phyloP scores from a whole-genome alignment of 2,888 invertebrate genomes.

The Hypselothyrea guttata region DNA sequence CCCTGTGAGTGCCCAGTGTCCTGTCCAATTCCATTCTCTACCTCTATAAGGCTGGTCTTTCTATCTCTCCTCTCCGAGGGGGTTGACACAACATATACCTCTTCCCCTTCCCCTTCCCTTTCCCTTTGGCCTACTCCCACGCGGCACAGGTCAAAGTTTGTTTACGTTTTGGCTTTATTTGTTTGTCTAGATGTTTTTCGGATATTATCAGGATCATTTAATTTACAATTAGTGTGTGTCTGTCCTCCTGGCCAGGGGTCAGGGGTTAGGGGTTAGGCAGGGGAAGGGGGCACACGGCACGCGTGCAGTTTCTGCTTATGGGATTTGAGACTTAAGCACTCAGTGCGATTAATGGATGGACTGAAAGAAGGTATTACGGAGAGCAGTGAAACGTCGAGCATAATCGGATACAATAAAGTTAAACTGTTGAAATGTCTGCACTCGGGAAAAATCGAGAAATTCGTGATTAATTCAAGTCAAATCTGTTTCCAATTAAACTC shows the following conservation, averaged over 20 bases:
- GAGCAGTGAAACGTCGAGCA: too few relatives aligned
- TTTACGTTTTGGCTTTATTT: conserved; percentile 71
- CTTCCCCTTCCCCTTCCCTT: not conserved
- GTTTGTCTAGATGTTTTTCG: conserved; percentile 72
- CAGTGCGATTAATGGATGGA: conserved; percentile 64
- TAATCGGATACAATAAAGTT: too few relatives aligned
- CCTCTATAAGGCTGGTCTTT: conserved; percentile 20
- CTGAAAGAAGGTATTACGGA: conserved; percentile 4
- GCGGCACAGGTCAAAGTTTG: conserved; percentile 63
- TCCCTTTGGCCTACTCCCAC: not conserved
- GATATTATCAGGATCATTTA: conserved; percentile 77
- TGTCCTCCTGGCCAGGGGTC: not conserved
- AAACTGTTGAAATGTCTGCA: too few relatives aligned
- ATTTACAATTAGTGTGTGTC: conserved; percentile 73
- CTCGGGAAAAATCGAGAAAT: too few relatives aligned
- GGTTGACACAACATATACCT: conserved; percentile 56
- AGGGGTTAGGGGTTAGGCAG: not conserved
- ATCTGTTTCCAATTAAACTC: too few relatives aligned
- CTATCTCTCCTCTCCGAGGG: not conserved
- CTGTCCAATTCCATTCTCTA: conserved; percentile 15
- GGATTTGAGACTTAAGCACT: conserved; percentile 59
- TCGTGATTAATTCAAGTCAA: too few relatives aligned
- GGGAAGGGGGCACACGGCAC: not conserved
- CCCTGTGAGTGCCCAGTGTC: conserved; percentile 54
- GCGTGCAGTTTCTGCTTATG: conserved; percentile 19